These are phyloP conservation scores for Gallirallus australis DNA, from an alignment of 2,797 vertebrate species.

Conservation along the genomic window DNA sequence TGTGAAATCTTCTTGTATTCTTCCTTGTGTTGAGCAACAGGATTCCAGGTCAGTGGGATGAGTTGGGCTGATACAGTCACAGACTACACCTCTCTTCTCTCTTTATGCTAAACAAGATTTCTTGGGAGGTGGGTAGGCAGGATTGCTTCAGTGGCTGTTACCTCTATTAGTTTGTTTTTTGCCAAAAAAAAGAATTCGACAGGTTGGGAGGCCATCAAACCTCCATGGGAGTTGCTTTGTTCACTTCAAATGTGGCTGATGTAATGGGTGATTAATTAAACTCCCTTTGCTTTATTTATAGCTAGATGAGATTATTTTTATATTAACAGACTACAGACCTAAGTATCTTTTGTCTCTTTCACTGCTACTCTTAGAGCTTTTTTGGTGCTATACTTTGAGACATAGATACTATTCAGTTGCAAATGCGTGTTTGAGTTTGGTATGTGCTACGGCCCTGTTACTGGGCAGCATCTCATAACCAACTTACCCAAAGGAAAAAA, in stretches of 20 bases:
- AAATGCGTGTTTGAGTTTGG: neutral
- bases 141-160: neutral
- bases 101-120: neutral
- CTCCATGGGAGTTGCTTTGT: neutral
- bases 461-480: neutral
- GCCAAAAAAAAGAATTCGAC: neutral
- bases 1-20: neutral
- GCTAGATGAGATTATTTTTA: neutral
- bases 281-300: neutral
- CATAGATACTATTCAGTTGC: neutral
- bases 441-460: neutral
- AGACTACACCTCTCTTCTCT: neutral
- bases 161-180: neutral
- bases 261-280: neutral
- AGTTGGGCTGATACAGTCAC: neutral
- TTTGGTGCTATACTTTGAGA: neutral
- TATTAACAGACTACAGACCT: neutral
- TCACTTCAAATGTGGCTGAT: neutral
- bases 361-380: neutral
- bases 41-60: neutral
- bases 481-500: neutral
- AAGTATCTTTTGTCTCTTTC: neutral
- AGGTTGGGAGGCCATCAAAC: neutral
- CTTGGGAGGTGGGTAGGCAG: neutral
- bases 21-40: neutral